phyloP scores from a whole-genome alignment of 2,113 vertebrate species.

The Hydrochoerus hydrochaeris region DNA sequence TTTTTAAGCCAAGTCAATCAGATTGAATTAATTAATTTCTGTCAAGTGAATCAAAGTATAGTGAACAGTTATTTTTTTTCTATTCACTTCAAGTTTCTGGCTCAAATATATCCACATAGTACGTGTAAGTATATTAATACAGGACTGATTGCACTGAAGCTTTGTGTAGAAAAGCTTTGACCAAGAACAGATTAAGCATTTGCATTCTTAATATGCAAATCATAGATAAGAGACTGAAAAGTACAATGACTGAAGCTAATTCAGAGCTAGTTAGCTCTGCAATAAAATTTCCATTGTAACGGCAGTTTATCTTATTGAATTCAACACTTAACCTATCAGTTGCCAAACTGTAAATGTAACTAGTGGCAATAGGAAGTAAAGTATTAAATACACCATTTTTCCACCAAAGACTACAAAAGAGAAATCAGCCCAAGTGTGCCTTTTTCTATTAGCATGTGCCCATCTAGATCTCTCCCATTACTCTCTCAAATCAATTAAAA shows the following conservation, averaged over 20 bases:
- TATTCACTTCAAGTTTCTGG: conserved; percentile 53
- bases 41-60: conserved; percentile 70
- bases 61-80: conserved; percentile 57
- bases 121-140: conserved; percentile 17
- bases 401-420: neutral
- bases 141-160: neutral
- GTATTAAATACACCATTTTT: neutral
- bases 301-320: neutral
- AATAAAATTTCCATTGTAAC: neutral
- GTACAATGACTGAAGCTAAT: neutral
- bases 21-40: conserved; percentile 79
- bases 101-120: neutral
- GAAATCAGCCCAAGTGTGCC: neutral
- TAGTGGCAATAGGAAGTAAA: neutral
- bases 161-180: neutral
- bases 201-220: conserved; percentile 43
- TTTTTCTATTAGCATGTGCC: neutral
- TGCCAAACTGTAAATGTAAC: neutral
- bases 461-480: neutral
- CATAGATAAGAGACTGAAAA: conserved; percentile 31
- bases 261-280: neutral
- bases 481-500: neutral
- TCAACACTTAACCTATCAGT: neutral
- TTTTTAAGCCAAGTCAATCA: conserved; percentile 61
- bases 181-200: conserved; percentile 22